Conservation (phyloP, 2,888 invertebrate species). For the Machimus atricapillus region DNA sequence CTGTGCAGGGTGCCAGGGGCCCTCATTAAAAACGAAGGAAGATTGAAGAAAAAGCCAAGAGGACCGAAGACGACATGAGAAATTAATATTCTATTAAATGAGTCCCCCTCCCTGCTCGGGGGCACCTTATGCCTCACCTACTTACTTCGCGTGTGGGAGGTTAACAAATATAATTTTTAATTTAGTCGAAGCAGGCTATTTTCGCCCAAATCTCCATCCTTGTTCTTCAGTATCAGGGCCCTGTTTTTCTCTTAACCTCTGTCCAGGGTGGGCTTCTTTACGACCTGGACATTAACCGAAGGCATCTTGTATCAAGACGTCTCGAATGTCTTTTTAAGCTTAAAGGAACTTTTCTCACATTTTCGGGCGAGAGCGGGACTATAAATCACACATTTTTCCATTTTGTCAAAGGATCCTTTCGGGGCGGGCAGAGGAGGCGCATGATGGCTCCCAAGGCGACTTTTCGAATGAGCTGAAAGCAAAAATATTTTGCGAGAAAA, state of each 20-base stretch:
- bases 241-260: not conserved
- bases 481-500: slow-evolving; percentile 10
- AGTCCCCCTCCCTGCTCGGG: not conserved
- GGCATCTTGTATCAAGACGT: not conserved
- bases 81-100: not conserved
- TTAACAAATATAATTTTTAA: not conserved
- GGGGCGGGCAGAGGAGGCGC: not conserved
- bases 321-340: not conserved
- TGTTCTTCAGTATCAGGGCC: not conserved
- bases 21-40: not conserved
- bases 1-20: not conserved
- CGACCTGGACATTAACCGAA: not conserved
- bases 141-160: not conserved
- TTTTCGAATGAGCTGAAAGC: slow-evolving; percentile 23
- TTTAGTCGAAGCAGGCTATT: not conserved
- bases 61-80: not conserved
- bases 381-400: slow-evolving; percentile 32
- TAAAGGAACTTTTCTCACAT: not conserved
- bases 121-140: not conserved
- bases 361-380: not conserved
- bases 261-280: not conserved
- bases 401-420: slow-evolving; percentile 12
- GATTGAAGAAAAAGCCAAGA: not conserved
- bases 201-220: not conserved
- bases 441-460: slow-evolving; percentile 18